Base-by-base conservation (phyloP, 1,140 invertebrate species). In the Alviniconcha marisindica region DNA sequence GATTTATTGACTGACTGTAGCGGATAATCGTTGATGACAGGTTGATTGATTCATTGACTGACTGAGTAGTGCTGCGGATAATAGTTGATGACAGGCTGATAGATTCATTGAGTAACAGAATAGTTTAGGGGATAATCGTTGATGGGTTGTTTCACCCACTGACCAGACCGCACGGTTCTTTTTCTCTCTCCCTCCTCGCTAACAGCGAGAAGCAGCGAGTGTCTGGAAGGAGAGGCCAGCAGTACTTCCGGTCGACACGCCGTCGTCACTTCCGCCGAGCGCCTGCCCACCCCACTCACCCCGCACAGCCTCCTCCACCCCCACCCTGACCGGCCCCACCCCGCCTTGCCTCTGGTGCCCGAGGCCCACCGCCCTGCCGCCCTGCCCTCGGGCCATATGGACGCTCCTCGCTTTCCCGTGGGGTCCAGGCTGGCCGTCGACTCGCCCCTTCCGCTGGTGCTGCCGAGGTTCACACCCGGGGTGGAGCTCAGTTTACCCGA, bases 221-320 rank as follows among this genome's bases (percentile, higher is more conserved):
- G 73, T 31, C 73, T 51, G 2, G 71, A 71, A 33, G 28, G 4
- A 21, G 24, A 44, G 3, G 3, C 4, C 36, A 21, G 3, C 21
- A 15, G 14, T 38, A 40, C 24, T 31, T 31, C 73, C 73, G 31
- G 42, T 33, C 73, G 73, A 2, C 73, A 51, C 2, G 36, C 42
- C 44, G 73, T 40, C 73, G 33, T 87, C 85, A 77, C 77, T 81
- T 28, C 88, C 83, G 31, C 85, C 84, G 71, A 83, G 74, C 28
- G 73, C 54, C 54, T 76, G 73, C 42, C 83, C 60, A 33, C 77
- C 71, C 28, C 84, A 83, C 76, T 83, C 82, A n/a, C 77, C 77
- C 76, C 84, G 76, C 84, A 87, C 48, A 63, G 76, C 36, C 42
- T 54, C 38, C 33, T 66, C 76, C 48, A 82, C 63, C 48, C 78